A percentile compares a stretch with the other conserved stretches of the same genome.
Conservation (phyloP, 2,888 invertebrate species). For the Stenoptilia bipunctidactyla region DNA sequence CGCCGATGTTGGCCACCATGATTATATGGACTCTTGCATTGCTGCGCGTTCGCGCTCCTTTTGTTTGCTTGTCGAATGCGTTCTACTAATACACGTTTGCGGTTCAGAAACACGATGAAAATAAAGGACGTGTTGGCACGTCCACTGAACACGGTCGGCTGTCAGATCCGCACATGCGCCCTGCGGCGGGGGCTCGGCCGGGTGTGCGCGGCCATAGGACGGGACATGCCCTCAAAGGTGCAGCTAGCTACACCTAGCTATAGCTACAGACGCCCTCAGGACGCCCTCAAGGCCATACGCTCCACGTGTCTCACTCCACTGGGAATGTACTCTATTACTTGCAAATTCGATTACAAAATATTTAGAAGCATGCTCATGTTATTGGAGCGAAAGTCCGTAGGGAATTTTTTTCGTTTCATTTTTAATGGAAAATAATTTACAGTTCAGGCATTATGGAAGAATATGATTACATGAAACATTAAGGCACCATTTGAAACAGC, state of each 20-base stretch:
- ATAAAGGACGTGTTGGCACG: constrained; percentile 42
- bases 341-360: constrained; percentile 2
- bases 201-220: constrained; percentile 48
- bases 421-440: too few relatives aligned
- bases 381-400: too few relatives aligned
- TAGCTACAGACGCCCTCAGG: constrained; percentile 19
- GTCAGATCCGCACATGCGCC: constrained; percentile 54
- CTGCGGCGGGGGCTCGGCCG: constrained; percentile 45
- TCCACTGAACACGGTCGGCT: constrained; percentile 34
- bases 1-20: constrained; percentile 60
- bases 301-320: constrained; percentile 29
- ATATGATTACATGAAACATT: too few relatives aligned
- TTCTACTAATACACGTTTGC: neutral
- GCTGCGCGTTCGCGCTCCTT: constrained; percentile 4
- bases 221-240: constrained; percentile 29
- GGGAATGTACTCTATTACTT: neutral
- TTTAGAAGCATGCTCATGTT: too few relatives aligned
- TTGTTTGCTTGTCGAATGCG: neutral
- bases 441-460: too few relatives aligned
- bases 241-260: constrained; percentile 16
- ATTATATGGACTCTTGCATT: constrained; percentile 25
- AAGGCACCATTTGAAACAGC: too few relatives aligned
- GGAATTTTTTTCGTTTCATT: too few relatives aligned
- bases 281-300: constrained; percentile 43
- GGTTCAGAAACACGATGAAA: constrained; percentile 21